Conservation (phyloP, 2,113 vertebrate species). For the Amphiprion percula region DNA sequence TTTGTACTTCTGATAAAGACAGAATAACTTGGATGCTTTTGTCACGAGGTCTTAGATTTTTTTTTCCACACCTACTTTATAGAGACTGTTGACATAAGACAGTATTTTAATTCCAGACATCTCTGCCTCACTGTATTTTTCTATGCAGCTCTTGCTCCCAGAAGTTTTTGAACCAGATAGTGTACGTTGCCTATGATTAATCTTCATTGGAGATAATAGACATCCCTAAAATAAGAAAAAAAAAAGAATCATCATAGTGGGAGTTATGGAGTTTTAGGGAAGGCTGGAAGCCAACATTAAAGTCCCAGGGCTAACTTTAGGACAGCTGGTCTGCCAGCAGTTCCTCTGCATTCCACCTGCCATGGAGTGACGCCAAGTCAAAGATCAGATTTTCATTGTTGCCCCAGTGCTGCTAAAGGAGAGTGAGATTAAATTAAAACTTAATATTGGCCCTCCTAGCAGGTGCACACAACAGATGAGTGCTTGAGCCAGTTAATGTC, state of each 20-base stretch:
- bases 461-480: conserved; percentile 56
- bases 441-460: conserved; percentile 18
- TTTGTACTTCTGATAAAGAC: not conserved
- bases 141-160: too few relatives aligned
- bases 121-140: not conserved
- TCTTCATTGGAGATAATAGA: conserved; percentile 2
- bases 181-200: not conserved
- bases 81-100: not conserved
- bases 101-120: not conserved
- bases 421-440: conserved; percentile 63
- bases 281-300: conserved; percentile 5
- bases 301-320: conserved; percentile 26
- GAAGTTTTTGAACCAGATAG: not conserved
- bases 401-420: conserved; percentile 13
- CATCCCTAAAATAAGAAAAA: not conserved
- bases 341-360: conserved; percentile 42
- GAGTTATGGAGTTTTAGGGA: conserved; percentile 4
- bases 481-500: conserved; percentile 39
- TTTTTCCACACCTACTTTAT: not conserved
- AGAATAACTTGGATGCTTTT: not conserved
- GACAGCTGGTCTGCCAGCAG: conserved; percentile 56
- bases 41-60: conserved; percentile 1
- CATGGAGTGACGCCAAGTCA: conserved; percentile 50
- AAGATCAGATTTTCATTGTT: conserved; percentile 49
- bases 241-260: not conserved